Evolutionary conservation across 2,888 invertebrate species (phyloP).

Genomic region (Eutolmus rufibarbis): DNA sequence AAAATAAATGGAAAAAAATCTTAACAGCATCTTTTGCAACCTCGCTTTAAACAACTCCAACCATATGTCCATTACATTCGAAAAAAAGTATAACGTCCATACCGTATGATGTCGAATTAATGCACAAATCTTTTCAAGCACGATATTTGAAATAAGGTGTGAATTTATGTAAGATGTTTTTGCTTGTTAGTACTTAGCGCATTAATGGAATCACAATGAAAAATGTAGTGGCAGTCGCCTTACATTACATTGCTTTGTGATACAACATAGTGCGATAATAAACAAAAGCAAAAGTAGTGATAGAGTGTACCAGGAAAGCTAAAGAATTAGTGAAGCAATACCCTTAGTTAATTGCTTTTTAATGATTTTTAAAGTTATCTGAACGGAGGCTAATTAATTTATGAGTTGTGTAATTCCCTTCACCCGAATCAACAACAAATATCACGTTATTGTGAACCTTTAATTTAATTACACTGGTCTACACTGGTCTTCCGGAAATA

Average conservation of each 20-base stretch:
- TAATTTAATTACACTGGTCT: too few species aligned
- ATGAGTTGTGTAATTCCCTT: too few species aligned
- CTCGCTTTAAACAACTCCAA: background rate
- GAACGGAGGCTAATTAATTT: too few species aligned
- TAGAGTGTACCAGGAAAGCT: background rate
- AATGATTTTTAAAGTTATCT: too few species aligned
- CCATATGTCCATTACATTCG: background rate
- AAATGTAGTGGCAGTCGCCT: background rate
- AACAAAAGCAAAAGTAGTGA: background rate
- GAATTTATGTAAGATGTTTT: background rate
- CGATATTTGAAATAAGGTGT: background rate
- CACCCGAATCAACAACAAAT: too few species aligned
- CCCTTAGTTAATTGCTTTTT: too few species aligned
- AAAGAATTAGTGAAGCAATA: background rate
- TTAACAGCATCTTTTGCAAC: background rate
- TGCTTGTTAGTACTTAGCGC: background rate
- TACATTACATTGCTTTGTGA: background rate
- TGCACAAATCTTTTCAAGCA: background rate
- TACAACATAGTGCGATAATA: background rate
- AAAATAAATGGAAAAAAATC: background rate
- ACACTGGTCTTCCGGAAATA: too few species aligned
- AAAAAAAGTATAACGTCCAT: background rate
- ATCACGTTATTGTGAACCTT: too few species aligned
- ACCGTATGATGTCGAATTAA: background rate
- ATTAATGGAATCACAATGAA: background rate